Evolutionary conservation across 2,113 vertebrate genomes (phyloP).

Genomic region (Casuarius casuarius): DNA sequence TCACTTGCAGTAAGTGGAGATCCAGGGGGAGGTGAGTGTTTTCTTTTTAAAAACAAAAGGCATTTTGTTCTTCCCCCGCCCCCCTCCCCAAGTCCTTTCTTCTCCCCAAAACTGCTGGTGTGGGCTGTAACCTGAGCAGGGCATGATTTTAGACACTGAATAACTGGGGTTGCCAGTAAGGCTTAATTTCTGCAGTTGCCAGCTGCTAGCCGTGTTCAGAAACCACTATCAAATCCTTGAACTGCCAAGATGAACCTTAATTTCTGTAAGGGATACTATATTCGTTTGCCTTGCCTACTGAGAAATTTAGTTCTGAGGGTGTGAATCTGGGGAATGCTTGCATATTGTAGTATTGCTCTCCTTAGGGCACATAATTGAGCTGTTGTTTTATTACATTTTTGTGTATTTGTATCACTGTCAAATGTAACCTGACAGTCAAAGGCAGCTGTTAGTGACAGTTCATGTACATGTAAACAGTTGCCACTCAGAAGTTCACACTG

Average conservation of each 20-base stretch:
- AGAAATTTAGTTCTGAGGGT: rapidly evolving
- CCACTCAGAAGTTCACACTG: background rate
- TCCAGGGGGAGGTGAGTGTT: background rate
- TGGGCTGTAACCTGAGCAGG: constrained; percentile 39
- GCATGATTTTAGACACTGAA: background rate
- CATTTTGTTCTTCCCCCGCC: background rate
- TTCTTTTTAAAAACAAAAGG: constrained; percentile 17
- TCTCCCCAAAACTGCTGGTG: constrained; percentile 45
- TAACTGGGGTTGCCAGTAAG: background rate
- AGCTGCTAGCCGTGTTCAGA: background rate
- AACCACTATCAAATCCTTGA: background rate
- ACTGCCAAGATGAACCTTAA: background rate
- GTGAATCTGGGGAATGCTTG: background rate
- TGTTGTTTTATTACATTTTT: background rate
- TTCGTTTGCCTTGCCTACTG: background rate
- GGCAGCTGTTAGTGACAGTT: constrained; percentile 3
- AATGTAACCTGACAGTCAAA: background rate
- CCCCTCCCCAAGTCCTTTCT: background rate
- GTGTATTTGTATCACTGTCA: background rate
- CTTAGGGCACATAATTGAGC: background rate
- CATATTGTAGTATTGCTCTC: background rate
- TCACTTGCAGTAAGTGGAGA: background rate
- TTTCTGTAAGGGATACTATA: background rate
- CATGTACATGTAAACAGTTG: background rate
- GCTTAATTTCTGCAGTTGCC: constrained; percentile 13